Percentiles rank a stretch among this genome's conserved stretches.
phyloP scores from a whole-genome alignment of 2,797 vertebrate species.

The Falco columbarius region DNA sequence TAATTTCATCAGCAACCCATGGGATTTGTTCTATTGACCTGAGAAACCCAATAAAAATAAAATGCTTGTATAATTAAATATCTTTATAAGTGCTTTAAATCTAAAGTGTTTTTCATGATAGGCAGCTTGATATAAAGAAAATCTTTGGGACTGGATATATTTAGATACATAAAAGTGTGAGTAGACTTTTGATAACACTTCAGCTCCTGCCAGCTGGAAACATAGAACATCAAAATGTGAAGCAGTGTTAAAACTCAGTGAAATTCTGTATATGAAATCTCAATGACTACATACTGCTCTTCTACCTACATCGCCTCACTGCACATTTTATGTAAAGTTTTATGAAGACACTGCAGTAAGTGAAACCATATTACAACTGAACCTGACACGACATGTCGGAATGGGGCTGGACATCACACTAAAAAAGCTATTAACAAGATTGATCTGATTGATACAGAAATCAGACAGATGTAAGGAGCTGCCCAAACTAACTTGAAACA shows the following conservation, averaged over 20 bases:
- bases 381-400: not conserved
- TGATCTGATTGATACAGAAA: not conserved
- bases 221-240: conserved; percentile 7
- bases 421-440: not conserved
- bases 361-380: not conserved
- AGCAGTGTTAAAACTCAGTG: not conserved
- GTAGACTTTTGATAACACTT: conserved; percentile 52
- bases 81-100: not conserved
- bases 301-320: not conserved
- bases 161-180: conserved; percentile 22
- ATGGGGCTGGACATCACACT: not conserved
- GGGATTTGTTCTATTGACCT: not conserved
- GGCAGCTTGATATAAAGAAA: conserved; percentile 15
- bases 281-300: not conserved
- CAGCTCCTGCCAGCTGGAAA: conserved; percentile 51
- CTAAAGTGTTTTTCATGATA: not conserved
- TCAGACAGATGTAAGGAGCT: not conserved
- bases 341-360: not conserved
- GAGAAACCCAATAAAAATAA: not conserved
- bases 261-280: not conserved
- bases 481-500: not conserved
- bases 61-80: not conserved
- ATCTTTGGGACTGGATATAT: conserved; percentile 38
- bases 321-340: not conserved
- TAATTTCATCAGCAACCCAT: not conserved